Conservation (phyloP, 2,113 vertebrate species). For the Meleagris gallopavo region DNA sequence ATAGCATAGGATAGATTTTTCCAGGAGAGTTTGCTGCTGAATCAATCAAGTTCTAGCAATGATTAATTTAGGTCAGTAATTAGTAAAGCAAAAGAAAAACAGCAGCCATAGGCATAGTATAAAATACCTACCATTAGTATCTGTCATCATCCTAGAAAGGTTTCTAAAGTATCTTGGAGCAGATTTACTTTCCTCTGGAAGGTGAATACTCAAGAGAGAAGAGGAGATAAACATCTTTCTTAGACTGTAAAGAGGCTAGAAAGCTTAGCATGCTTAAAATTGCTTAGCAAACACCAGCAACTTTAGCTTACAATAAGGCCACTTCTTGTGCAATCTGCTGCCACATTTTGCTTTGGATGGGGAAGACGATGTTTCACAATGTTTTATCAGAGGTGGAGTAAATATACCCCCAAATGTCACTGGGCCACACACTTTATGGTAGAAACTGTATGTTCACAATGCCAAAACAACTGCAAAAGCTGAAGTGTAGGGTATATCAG, state of each 20-base stretch:
- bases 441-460: not conserved
- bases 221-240: slow-evolving; percentile 11
- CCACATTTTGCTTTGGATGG: not conserved
- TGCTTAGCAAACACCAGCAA: slow-evolving; percentile 25
- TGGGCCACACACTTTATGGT: not conserved
- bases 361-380: not conserved
- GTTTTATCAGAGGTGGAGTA: not conserved
- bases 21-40: not conserved
- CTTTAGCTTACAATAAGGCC: not conserved
- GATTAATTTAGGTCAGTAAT: not conserved
- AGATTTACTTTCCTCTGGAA: not conserved
- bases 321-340: slow-evolving; percentile 23
- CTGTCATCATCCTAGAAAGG: not conserved
- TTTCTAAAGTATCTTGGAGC: not conserved
- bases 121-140: not conserved
- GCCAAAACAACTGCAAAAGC: not conserved
- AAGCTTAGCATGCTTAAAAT: slow-evolving; percentile 34
- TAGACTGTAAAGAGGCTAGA: slow-evolving; percentile 10
- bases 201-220: not conserved
- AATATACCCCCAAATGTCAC: not conserved
- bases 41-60: not conserved
- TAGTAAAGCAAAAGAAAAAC: not conserved
- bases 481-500: not conserved
- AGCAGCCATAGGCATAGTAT: not conserved
- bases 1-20: not conserved